Evolutionary conservation across 2,888 invertebrate genomes (phyloP), one percentile per base, ranked within the genome.

Genomic region (Drosophila phalerata): DNA sequence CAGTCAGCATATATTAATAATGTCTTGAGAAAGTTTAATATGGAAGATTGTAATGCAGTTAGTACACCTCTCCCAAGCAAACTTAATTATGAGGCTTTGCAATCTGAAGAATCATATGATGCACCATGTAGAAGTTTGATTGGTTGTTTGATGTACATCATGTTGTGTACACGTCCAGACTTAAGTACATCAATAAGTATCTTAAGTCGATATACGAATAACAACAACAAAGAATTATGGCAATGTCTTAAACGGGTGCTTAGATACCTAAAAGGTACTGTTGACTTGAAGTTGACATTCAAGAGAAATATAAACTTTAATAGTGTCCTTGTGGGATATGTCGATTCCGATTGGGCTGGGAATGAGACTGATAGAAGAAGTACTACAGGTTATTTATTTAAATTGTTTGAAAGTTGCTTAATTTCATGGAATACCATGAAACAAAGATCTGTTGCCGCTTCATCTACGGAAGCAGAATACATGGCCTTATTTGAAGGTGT

Each of bases 181-280:
- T 56, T 78, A 30, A 66, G 70, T 70, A 65, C 67, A 45, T 55
- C 75, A 19, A 51, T 76, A 43, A 74, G 61, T 52, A 73, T 75
- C 42, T 63, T 73, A 38, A 74, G 79, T 49, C 38, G 80, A 63
- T 74, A 79, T 70, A 55, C 55, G 13, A 78, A 84, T 45, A 75
- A 79, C 19, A 79, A 78, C 42, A 84, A 73, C 42, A 77, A 61
- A 49, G 75, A 81, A 55, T 22, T 84, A 43, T 81, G 83, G 78
- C 68, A 80, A 64, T 71, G 62, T 40, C 55, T 77, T 10, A 75
- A 81, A 77, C 52, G 76, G 45, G 66, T 75, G 19, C 15, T 68
- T 19, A 69, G 66, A 40, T 69, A 74, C 13, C 55, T 73, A 3
- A 76, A 69, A 19, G 69, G 66, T 11, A 65, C 63, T 37, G 22